Base-by-base conservation (phyloP, 1,140 invertebrate genomes). In the Pseudomyrmex dendroicus region DNA sequence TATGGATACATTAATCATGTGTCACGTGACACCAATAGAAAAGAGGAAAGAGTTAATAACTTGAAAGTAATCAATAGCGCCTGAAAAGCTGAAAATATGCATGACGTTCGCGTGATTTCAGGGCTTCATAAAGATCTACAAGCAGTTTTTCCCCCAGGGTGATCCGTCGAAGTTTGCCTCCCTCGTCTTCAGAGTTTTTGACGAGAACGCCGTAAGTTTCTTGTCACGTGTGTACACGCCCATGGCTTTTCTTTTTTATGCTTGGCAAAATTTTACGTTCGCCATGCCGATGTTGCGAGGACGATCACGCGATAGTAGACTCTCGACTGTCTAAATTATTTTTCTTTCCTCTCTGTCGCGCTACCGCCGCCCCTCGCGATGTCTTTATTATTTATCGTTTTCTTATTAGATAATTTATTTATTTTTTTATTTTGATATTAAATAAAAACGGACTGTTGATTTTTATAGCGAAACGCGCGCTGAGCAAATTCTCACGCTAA, bases 111-210 rank as follows among this genome's bases (percentile, higher is more conserved):
- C 78, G 73, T 83, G 78, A 88, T 96, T 96, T 89, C 95, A 99
- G 98, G 99, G 98, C 80, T 99, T 99, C 95, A 98, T 99, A 93
- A 99, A 98, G 95, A 99, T 99, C 93, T 99, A 99, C 96, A 98
- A 99, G 95, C 98, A 99, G 95, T 99, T 99, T 95, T 99, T 99
- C 94, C 98, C 99, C 70, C 98, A 99, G 96, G 98, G 98, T 87
- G 98, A 99, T 95, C 98, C 99, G 22, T 98, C 98, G 89, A 99
- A 99, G 95, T 99, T 99, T 94, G 98, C 99, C 20, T 97, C 98
- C 44, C 96, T 99, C 89, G 98, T 99, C 35, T 99, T 99, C 95
- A 97, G 98, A 93, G 99, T 99, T 50, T 99, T 99, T 94, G 99
- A 99, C 93, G 98, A 99, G 95, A 99, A 99, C 93, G 99, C 99